Evolutionary conservation across 2,113 vertebrate species (phyloP).

Genomic region (Struthidea cinerea): DNA sequence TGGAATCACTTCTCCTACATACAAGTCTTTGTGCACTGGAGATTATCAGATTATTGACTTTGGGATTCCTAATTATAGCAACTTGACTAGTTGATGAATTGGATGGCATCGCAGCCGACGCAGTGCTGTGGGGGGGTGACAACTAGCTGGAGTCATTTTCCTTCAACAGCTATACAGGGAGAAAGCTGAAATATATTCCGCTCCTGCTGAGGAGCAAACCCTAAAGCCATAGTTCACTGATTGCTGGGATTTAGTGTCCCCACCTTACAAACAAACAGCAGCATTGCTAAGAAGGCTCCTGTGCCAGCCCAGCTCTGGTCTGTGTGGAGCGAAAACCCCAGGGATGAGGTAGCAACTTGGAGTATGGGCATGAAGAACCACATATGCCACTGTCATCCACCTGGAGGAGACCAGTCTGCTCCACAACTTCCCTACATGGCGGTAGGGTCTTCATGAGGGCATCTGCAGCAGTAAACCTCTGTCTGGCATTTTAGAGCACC

Average conservation of each 20-base stretch:
- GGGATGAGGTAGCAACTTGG: not conserved
- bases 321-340: not conserved
- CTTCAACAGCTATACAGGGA: not conserved
- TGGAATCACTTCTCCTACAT: constrained; percentile 43
- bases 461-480: not conserved
- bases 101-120: not conserved
- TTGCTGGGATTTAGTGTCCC: not conserved
- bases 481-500: not conserved
- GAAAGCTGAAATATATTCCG: not conserved
- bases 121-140: not conserved
- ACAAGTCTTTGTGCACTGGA: not conserved
- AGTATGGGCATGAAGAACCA: not conserved
- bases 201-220: constrained; percentile 13
- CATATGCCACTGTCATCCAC: not conserved
- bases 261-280: not conserved
- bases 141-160: not conserved
- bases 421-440: not conserved
- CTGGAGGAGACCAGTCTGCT: not conserved
- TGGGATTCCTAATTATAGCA: constrained; percentile 43
- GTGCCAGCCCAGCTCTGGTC: not conserved
- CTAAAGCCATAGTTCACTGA: not conserved
- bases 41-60: constrained; percentile 59
- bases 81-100: constrained; percentile 48
- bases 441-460: not conserved
- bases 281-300: not conserved